Percentiles rank a stretch among this genome's conserved stretches.
Evolutionary conservation across 1,140 invertebrate genomes (phyloP).

Genomic region (Liolophura sinensis): DNA sequence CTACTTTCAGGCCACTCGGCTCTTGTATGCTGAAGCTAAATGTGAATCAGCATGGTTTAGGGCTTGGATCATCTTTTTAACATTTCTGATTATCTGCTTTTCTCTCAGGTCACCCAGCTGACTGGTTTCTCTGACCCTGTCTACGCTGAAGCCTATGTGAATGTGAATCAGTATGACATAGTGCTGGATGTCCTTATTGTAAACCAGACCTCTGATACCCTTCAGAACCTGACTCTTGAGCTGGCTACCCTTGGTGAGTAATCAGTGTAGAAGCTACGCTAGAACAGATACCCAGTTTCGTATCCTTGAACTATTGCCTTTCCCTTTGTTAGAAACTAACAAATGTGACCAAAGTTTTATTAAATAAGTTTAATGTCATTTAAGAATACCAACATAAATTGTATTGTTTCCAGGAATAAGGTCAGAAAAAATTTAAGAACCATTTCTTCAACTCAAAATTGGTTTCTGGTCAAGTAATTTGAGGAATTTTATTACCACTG

Average conservation of each 20-base stretch:
- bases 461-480: too few relatives aligned
- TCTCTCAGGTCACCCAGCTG: conserved; percentile 83
- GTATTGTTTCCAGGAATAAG: too few relatives aligned
- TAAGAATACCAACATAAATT: too few relatives aligned
- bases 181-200: conserved; percentile 72
- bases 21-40: conserved; percentile 99
- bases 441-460: too few relatives aligned
- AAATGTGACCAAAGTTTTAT: neutral
- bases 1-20: conserved; percentile 77
- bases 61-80: conserved; percentile 30
- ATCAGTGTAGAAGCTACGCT: neutral
- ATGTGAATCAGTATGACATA: conserved; percentile 93
- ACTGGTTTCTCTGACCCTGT: conserved; percentile 99
- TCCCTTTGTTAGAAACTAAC: neutral
- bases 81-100: too few relatives aligned
- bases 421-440: too few relatives aligned
- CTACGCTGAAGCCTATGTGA: conserved; percentile 98
- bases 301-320: neutral
- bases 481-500: too few relatives aligned
- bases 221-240: conserved; percentile 98
- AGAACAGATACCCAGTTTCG: neutral
- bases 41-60: conserved; percentile 90
- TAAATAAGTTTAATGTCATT: neutral
- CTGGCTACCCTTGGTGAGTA: conserved; percentile 83
- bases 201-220: conserved; percentile 94